Evolutionary conservation across 2,113 vertebrate genomes (phyloP).

Genomic region (Bagarius yarrelli): DNA sequence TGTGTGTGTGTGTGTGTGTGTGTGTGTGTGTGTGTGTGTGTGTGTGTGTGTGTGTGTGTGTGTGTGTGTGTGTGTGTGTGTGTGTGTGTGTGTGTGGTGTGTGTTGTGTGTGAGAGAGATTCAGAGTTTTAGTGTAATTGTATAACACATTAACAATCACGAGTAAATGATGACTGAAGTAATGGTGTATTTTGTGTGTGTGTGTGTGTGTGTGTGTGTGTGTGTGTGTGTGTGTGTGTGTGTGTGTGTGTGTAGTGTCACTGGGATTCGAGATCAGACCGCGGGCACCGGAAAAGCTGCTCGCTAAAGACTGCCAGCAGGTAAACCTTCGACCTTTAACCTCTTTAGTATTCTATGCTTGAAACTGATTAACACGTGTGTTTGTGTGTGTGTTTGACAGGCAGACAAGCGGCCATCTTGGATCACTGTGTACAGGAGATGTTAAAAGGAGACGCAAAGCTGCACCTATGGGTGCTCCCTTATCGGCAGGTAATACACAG

Average conservation of each 20-base stretch:
- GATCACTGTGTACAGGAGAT: constrained; percentile 92
- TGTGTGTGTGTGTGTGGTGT: background rate
- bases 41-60: background rate
- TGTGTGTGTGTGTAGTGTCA: constrained; percentile 68
- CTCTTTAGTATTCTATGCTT: background rate
- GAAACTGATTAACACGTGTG: background rate
- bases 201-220: background rate
- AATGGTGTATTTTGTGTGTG: background rate
- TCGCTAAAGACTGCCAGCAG: constrained; percentile 92
- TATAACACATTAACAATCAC: background rate
- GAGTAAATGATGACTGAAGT: background rate
- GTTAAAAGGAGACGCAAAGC: constrained; percentile 97
- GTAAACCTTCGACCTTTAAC: constrained; percentile 60
- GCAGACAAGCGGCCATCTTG: constrained; percentile 95
- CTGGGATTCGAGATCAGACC: constrained; percentile 84
- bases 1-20: background rate
- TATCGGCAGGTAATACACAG: constrained; percentile 77
- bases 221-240: constrained; percentile 31
- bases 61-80: background rate
- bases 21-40: no score
- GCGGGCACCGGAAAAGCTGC: constrained; percentile 88
- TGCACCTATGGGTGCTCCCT: constrained; percentile 83
- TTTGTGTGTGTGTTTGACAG: constrained; percentile 68
- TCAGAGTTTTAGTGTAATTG: background rate
- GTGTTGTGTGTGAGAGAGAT: background rate